phyloP scores from a whole-genome alignment of 2,888 invertebrate species.

The Neuroscelio doddi region DNA sequence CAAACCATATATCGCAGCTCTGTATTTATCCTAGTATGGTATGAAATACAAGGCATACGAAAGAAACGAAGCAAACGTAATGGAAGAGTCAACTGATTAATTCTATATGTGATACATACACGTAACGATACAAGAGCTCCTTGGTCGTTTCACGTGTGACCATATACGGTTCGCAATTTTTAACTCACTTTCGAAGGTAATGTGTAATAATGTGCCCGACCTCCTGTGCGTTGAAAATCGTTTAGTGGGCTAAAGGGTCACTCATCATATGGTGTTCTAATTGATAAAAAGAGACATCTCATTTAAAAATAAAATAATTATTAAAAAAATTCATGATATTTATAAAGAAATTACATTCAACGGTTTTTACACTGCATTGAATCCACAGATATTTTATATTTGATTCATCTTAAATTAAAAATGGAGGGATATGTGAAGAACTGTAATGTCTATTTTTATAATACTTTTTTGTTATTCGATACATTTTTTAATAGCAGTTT shows the following conservation, averaged over 20 bases:
- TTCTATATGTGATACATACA: slow-evolving; percentile 20
- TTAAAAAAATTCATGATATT: too few species aligned
- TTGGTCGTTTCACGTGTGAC: slow-evolving; percentile 41
- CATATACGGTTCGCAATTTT: slow-evolving; percentile 62
- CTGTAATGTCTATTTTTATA: too few species aligned
- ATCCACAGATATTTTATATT: too few species aligned
- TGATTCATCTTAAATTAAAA: too few species aligned
- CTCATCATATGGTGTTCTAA: slow-evolving; percentile 37
- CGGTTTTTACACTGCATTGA: too few species aligned
- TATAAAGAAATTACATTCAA: too few species aligned
- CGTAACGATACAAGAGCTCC: slow-evolving; percentile 37
- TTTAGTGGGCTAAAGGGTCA: slow-evolving; percentile 41
- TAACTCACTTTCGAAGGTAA: slow-evolving; percentile 59
- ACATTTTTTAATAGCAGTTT: background rate
- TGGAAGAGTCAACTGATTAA: slow-evolving; percentile 24
- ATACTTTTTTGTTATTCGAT: background rate
- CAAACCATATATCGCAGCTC: background rate
- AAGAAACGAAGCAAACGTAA: slow-evolving; percentile 11
- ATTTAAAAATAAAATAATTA: too few species aligned
- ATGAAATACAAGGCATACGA: background rate
- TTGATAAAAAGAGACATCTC: too few species aligned
- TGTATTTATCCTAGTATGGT: slow-evolving; percentile 7
- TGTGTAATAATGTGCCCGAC: slow-evolving; percentile 28
- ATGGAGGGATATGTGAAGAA: too few species aligned
- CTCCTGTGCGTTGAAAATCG: background rate